Evolutionary conservation across 2,797 vertebrate genomes (phyloP), one percentile per base, ranked within the genome.

Genomic region (Halcyon smyrnensis): DNA sequence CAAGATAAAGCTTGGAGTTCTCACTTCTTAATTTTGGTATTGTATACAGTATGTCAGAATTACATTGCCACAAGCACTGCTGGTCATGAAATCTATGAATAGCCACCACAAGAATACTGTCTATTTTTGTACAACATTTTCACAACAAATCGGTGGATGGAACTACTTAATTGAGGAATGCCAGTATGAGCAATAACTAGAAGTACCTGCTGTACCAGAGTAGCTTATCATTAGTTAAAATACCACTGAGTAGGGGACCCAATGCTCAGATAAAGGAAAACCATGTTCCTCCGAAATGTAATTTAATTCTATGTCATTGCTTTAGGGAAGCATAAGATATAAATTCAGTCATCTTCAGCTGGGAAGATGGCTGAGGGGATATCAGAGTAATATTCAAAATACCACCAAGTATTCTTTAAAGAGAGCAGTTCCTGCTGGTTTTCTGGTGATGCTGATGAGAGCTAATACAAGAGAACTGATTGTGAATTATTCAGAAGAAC

Each of bases 401-500:
- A 56, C 10, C 43, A 79, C 30, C 36, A 75, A 46, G 24, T 28
- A 65, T 18, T 54, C 45, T 83, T 54, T 46, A 69, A 67, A 70
- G 53, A 41, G 73, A 77, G 1, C 3, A 37, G 19, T 13, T 78
- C 27, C 34, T 84, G 27, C 7, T 51, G 30, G 12, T 46, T 88
- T 93, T 60, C 34, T 70, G 16, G 24, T 56, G 56, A 36, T 25
- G 20, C 7, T 89, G 18, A 51, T 91, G 43, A 92, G 20, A 87
- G 28, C 15, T 74, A 85, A 85, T 63, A 60, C 8, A 83, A 76
- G 36, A 87, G 19, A 96, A 24, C 1, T 50, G 21, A 59, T 20
- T 69, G 24, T 48, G 57, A 90, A 84, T 79, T 89, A 91, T 78
- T 94, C 64, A 89, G 67, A 84, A 87, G 9, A 92, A 57, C 12